A percentile compares a stretch with the other conserved stretches of the same genome.
These are phyloP conservation scores for Rissa tridactyla DNA, from an alignment of 2,113 vertebrate genomes.

Conservation along the genomic window DNA sequence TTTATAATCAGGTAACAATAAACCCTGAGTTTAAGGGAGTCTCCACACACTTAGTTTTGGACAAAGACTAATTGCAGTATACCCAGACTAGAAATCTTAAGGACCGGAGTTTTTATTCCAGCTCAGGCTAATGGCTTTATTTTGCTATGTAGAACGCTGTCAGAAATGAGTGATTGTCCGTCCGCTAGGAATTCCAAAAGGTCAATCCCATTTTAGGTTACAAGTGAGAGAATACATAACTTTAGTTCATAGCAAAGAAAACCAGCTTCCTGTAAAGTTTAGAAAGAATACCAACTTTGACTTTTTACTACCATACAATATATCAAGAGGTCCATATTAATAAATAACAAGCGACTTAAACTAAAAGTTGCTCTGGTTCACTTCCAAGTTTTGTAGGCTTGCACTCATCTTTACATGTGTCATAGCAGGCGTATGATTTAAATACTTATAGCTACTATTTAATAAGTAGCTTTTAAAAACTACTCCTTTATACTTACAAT, in stretches of 20 bases:
- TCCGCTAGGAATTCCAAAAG: neutral
- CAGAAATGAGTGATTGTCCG: neutral
- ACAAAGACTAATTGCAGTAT: neutral
- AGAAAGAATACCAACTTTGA: neutral
- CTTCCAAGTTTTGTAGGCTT: neutral
- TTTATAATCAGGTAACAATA: neutral
- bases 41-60: neutral
- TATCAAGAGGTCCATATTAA: neutral
- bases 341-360: neutral
- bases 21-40: neutral
- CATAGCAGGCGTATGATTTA: neutral
- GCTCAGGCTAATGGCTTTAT: neutral
- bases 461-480: neutral
- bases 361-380: neutral
- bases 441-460: neutral
- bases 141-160: neutral
- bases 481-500: slow-evolving; percentile 78
- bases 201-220: neutral
- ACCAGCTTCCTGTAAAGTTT: neutral
- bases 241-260: neutral
- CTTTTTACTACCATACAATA: neutral
- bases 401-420: neutral
- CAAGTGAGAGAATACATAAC: neutral
- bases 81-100: neutral
- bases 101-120: neutral